phyloP scores from a whole-genome alignment of 2,888 invertebrate genomes.

The Mesorhabditis spiculigera region DNA sequence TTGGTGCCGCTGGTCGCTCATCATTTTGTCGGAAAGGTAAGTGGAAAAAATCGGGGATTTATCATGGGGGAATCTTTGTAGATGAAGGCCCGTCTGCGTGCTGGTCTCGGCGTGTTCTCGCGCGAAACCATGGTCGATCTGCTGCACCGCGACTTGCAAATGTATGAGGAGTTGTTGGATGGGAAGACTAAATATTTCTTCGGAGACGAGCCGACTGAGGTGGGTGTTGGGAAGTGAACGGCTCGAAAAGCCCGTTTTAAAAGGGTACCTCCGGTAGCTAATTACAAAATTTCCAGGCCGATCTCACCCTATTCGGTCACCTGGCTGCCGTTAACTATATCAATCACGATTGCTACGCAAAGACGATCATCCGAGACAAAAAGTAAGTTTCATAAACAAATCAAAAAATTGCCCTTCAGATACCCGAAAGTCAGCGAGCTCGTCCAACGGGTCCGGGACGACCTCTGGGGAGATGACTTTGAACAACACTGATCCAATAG shows the following conservation, averaged over 20 bases:
- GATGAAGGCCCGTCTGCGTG: neutral
- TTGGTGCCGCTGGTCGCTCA: neutral
- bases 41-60: neutral
- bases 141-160: neutral
- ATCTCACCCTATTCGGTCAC: neutral
- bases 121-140: neutral
- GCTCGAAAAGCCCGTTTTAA: no score
- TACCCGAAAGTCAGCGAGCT: neutral
- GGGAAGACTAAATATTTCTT: neutral
- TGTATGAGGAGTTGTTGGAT: neutral
- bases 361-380: neutral
- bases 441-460: neutral
- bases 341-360: neutral
- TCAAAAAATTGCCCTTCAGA: neutral
- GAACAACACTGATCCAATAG: neutral
- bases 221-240: neutral
- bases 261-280: no score
- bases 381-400: neutral
- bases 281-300: neutral
- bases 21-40: neutral
- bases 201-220: slow-evolving; percentile 1
- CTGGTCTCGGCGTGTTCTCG: neutral
- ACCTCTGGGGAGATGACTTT: neutral
- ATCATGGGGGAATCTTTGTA: no score
- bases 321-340: slow-evolving; percentile 1